Conservation (phyloP, 2,113 vertebrate species). For the Chaetodon trifascialis region DNA sequence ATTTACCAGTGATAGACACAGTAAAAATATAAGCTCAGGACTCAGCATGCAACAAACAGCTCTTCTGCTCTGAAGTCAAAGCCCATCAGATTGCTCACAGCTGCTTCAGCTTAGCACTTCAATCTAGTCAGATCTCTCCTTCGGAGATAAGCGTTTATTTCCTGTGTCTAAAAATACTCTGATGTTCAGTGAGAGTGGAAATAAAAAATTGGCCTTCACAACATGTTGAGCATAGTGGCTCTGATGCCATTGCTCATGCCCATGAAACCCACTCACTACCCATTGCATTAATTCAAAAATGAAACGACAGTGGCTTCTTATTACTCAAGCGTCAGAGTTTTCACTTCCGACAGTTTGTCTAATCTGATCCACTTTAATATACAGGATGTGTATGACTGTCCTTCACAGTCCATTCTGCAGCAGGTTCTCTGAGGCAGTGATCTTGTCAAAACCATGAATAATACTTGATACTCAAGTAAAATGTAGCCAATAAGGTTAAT, state of each 20-base stretch:
- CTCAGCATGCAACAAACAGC: slow-evolving; percentile 2
- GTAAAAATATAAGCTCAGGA: slow-evolving; percentile 31
- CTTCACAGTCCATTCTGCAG: neutral
- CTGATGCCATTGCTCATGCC: neutral
- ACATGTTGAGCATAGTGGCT: slow-evolving; percentile 3
- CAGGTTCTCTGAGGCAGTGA: neutral
- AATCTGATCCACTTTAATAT: too few species aligned
- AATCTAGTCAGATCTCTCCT: slow-evolving; percentile 38
- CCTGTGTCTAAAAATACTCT: slow-evolving; percentile 54
- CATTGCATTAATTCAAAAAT: neutral
- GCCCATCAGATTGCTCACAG: slow-evolving; percentile 51
- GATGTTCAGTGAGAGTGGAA: slow-evolving; percentile 27
- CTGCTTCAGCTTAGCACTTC: slow-evolving; percentile 63
- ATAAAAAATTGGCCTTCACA: slow-evolving; percentile 19
- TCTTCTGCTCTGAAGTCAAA: slow-evolving; percentile 21
- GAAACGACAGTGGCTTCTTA: neutral
- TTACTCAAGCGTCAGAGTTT: neutral
- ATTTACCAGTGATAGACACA: slow-evolving; percentile 13
- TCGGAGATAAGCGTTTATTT: slow-evolving; percentile 50
- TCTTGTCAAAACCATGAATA: neutral
- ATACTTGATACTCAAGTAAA: neutral
- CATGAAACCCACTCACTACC: slow-evolving; percentile 7
- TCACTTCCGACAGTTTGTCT: neutral
- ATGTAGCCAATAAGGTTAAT: neutral
- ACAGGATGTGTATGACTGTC: neutral